Evolutionary conservation across 2,888 invertebrate species (phyloP), one percentile per base, ranked within the genome.

Genomic region (Cerceris ruficornis): DNA sequence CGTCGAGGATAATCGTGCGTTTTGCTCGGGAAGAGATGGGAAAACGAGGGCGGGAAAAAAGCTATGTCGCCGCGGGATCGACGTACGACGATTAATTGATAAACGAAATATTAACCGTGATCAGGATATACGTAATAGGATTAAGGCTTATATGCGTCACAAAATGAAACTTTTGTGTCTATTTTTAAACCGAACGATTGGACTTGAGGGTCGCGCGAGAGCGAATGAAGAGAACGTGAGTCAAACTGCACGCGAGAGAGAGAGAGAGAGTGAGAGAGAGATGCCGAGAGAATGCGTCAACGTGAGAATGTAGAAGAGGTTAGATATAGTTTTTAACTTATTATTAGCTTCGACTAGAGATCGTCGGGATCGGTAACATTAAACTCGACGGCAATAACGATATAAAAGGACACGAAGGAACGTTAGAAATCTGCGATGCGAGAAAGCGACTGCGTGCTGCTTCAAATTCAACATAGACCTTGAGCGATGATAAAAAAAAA

Each of bases 71-170:
- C 41, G 52, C 43, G 55, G 49, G 50, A 59, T 69, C 74, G 73
- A 17, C 59, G 49, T 55, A 68, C 72, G 60, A 79, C 80, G 73
- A 76, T 76, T 74, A 61, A 69, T 78, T 60, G 67, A 58, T 66
- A 58, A 81, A 77, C 75, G 74, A 82, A 82, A 52, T 82, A 81
- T 80, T 86, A 88, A 91, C 88, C 91, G 92, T 92, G 92, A 92
- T 92, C 88, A 90, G 86, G 78, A 92, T 91, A 92, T 92, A 92
- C 92, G 92, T 92, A 92, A 92, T 92, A 92, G 91, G 84, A 79
- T 89, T 89, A 90, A 89, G 89, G 75, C 84, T 88, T 77, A 68
- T 84, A 85, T 82, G 84, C 87, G 86, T 80, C 80, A 81, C 81
- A 85, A 83, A 69, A 85, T 81, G 80, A 85, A 74, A 28, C 28